Percentiles rank a stretch among this genome's conserved stretches.
phyloP scores from a whole-genome alignment of 2,797 vertebrate species.

The Syngnathus rostellatus region DNA sequence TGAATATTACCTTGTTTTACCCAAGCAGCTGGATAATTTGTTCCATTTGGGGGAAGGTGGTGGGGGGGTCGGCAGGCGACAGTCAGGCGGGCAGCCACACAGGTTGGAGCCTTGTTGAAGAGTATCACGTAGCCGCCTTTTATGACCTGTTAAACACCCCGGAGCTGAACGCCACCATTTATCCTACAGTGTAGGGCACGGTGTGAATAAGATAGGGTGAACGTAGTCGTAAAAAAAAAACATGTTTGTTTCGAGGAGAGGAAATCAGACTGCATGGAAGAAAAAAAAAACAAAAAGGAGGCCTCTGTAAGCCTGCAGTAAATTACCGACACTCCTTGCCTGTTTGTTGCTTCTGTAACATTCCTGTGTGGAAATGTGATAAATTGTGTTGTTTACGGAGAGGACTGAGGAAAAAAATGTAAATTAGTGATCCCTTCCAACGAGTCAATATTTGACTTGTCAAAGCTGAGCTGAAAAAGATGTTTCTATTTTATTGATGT shows the following conservation, averaged over 20 bases:
- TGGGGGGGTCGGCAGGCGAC: conserved; percentile 36
- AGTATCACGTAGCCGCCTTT: conserved; percentile 60
- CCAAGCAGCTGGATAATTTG: conserved; percentile 48
- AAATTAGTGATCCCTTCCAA: conserved; percentile 6
- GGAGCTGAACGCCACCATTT: conserved; percentile 54
- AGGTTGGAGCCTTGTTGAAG: conserved; percentile 53
- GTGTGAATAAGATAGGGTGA: conserved; percentile 46
- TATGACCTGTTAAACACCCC: conserved; percentile 68
- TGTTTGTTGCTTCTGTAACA: conserved; percentile 31
- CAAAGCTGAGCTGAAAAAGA: conserved; percentile 25
- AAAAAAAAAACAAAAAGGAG: conserved; percentile 35
- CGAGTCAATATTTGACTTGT: conserved; percentile 21
- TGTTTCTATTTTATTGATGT: conserved; percentile 38
- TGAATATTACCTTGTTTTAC: conserved; percentile 56
- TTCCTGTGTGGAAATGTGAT: conserved; percentile 25
- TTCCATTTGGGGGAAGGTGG: conserved; percentile 44
- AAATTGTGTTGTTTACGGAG: conserved; percentile 5
- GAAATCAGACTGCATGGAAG: conserved; percentile 45
- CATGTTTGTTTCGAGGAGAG: conserved; percentile 43
- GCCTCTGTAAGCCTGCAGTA: conserved; percentile 43
- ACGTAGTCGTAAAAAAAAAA: conserved; percentile 35
- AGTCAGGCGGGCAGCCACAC: conserved; percentile 52
- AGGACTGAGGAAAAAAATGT: not conserved
- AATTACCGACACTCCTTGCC: conserved; percentile 31
- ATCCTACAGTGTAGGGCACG: conserved; percentile 41